phyloP scores from a whole-genome alignment of 2,113 vertebrate species.

The Dipodomys merriami region DNA sequence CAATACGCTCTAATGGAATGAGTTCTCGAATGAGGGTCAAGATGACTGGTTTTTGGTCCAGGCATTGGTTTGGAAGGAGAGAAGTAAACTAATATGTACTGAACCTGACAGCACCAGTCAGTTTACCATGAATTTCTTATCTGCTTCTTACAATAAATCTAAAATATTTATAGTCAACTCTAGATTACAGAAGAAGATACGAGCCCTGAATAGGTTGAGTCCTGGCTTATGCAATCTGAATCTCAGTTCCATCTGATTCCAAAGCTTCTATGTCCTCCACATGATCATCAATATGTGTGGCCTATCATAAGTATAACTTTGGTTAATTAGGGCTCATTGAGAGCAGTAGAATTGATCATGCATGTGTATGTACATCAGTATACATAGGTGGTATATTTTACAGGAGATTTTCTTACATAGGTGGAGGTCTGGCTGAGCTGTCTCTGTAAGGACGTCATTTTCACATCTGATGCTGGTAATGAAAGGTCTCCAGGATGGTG shows the following conservation, averaged over 20 bases:
- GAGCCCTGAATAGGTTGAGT: neutral
- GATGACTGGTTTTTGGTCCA: neutral
- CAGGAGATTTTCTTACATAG: neutral
- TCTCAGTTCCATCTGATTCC: neutral
- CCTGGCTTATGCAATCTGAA: neutral
- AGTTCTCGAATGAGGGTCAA: neutral
- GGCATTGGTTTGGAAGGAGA: neutral
- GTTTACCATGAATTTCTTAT: neutral
- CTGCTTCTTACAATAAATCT: neutral
- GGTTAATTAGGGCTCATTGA: neutral
- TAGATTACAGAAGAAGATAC: neutral
- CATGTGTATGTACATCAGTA: neutral
- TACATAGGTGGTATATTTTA: neutral
- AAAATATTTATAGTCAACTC: neutral
- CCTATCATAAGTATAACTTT: neutral
- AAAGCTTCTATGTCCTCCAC: slow-evolving; percentile 3
- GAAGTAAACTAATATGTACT: neutral
- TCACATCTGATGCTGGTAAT: neutral
- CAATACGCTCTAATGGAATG: neutral
- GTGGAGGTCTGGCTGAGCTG: neutral
- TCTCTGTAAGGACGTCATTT: neutral
- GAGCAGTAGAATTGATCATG: slow-evolving; percentile 11
- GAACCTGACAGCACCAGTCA: neutral
- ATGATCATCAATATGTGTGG: neutral
- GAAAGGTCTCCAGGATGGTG: neutral